Evolutionary conservation across 2,797 vertebrate genomes (phyloP), one percentile per base, ranked within the genome.

Genomic region (Capromys pilorides): DNA sequence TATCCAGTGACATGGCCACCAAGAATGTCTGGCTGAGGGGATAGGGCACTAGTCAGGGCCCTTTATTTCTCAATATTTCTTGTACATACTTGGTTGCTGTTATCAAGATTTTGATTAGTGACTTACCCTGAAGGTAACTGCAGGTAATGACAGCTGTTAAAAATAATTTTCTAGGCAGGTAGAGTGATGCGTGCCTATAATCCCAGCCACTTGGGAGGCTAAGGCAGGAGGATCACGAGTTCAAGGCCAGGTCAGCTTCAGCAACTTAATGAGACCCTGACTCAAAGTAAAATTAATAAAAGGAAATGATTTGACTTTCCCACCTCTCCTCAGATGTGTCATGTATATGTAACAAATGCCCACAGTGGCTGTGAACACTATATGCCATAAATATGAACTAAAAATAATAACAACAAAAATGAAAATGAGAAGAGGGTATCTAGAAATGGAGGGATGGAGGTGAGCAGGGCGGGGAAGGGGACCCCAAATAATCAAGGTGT

Each of bases 101-200:
- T 19, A 61, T 94, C 89, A n/a, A 91, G 54, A 66, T 81, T 89
- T 83, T 82, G 26, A n/a, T 88, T 54, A 88, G 39, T 31, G 73
- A 94, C 45, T 88, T 16, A 18, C 4, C 31, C 1, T 22, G 61
- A 62, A 87, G 78, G 73, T 39, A 88, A 41, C 7, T 77, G 19
- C 7, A 69, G 61, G 14, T 64, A 88, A 86, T 18, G 81, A 24
- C 28, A 91, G 66, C 86, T 78, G 61, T 88, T 88, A 71, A 80
- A 93, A 77, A 33, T 62, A 1, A n/a, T 93, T 80, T 87, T 86
- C 77, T 81, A 49, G 41, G 13, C 41, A 77, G 26, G 26, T 49
- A 3, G 26, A 45, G 26, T 31, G 41, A 26, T 45, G 1, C 26
- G 8, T 18, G 41, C 41, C 73, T 45, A 18, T 77, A 49, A 49